Conservation (phyloP, 2,797 vertebrate species). For the Coccyzus lansbergi region DNA sequence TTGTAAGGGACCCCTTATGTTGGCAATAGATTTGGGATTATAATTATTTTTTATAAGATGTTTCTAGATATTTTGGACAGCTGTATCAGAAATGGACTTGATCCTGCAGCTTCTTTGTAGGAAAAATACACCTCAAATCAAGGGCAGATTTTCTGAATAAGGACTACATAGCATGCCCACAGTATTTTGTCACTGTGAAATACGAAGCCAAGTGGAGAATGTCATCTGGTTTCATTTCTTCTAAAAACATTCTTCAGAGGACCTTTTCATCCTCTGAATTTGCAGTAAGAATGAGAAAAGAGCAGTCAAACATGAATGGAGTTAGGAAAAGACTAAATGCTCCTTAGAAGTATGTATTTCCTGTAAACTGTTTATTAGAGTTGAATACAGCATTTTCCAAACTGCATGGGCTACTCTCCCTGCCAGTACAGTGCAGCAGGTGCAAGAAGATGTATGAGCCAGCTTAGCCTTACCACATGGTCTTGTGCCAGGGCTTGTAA, state of each 20-base stretch:
- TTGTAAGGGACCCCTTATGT: neutral
- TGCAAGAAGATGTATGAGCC: constrained; percentile 14
- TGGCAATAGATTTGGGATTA: neutral
- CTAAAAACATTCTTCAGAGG: constrained; percentile 57
- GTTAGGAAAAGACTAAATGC: constrained; percentile 31
- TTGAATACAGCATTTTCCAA: constrained; percentile 5
- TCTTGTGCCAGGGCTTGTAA: neutral
- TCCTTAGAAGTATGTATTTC: constrained; percentile 33
- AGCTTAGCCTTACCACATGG: neutral
- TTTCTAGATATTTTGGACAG: neutral
- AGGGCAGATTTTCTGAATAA: constrained; percentile 43
- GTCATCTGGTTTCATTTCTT: constrained; percentile 65
- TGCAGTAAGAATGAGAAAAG: constrained; percentile 22
- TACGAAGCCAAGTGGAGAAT: constrained; percentile 52
- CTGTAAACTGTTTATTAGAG: constrained; percentile 19
- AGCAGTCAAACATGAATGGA: constrained; percentile 25
- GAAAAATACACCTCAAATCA: constrained; percentile 46
- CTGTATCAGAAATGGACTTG: constrained; percentile 6
- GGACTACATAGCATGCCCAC: constrained; percentile 15
- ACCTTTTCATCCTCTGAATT: constrained; percentile 57
- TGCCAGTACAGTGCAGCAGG: constrained; percentile 20
- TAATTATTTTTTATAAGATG: neutral
- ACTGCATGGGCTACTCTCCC: neutral
- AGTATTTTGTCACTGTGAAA: constrained; percentile 51
- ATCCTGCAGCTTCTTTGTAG: constrained; percentile 3